These are phyloP conservation scores for Pogonognathellus flavescens DNA, from an alignment of 1,140 invertebrate species.

Conservation along the genomic window DNA sequence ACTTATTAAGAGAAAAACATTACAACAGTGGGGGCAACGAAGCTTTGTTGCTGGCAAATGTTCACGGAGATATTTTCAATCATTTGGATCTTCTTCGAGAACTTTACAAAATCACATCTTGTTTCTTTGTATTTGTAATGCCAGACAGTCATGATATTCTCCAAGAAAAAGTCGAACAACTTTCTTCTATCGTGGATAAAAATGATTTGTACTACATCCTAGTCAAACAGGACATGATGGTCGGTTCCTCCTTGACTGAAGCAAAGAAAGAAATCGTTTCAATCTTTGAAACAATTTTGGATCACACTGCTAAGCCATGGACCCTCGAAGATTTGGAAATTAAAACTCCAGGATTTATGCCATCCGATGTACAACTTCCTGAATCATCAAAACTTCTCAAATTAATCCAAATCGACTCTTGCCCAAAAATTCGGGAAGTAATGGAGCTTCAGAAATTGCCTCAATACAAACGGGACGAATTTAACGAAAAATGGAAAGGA, in stretches of 20 bases:
- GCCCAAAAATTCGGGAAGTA: not conserved
- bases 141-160: constrained; percentile 4
- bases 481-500: not conserved
- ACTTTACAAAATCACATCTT: constrained; percentile 7
- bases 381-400: constrained; percentile 24
- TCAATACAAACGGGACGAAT: constrained; percentile 22
- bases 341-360: not conserved
- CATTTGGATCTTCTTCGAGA: constrained; percentile 15
- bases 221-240: not conserved
- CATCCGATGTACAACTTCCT: not conserved
- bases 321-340: not conserved
- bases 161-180: not conserved
- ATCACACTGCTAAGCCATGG: not conserved
- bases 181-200: not conserved
- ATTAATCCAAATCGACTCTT: not conserved
- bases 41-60: constrained; percentile 9
- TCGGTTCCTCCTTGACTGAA: not conserved
- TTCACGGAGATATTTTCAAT: constrained; percentile 19
- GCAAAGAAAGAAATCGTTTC: not conserved
- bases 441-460: constrained; percentile 31
- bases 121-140: constrained; percentile 8
- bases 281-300: constrained; percentile 9
- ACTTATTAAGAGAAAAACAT: not conserved
- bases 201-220: constrained; percentile 32
- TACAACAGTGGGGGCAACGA: constrained; percentile 3